Conservation (phyloP, 2,888 invertebrate genomes). For the Drosophila prostipennis region DNA sequence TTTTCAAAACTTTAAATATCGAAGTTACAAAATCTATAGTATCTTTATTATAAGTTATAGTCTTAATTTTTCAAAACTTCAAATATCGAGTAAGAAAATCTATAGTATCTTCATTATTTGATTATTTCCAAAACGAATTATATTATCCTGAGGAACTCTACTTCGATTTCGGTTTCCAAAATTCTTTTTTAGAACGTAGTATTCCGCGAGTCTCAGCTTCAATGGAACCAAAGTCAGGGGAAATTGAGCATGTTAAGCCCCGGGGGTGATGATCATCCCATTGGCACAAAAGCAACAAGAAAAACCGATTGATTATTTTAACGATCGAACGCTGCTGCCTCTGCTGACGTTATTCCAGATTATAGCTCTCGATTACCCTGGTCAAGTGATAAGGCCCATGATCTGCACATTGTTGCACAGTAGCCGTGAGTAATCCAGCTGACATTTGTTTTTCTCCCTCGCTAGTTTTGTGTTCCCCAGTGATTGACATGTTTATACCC, state of each 20-base stretch:
- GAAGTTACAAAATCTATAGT: neutral
- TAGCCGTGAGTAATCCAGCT: constrained; percentile 39
- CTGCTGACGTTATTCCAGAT: constrained; percentile 43
- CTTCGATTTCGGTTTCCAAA: too few relatives aligned
- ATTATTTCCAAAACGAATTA: neutral
- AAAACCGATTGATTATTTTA: constrained; percentile 33
- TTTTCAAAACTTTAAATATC: neutral
- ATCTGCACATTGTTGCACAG: constrained; percentile 15
- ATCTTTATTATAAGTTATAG: too few relatives aligned
- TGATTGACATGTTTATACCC: constrained; percentile 57
- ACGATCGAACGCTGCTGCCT: constrained; percentile 27
- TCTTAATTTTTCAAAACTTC: neutral
- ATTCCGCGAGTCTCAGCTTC: constrained; percentile 6
- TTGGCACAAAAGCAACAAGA: constrained; percentile 5
- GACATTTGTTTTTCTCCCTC: constrained; percentile 34
- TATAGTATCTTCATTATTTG: neutral
- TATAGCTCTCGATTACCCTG: constrained; percentile 31
- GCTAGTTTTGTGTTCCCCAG: constrained; percentile 24
- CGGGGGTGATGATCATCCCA: constrained; percentile 28
- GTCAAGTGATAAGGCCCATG: constrained; percentile 28
- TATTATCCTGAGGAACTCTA: neutral
- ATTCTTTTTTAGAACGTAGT: neutral
- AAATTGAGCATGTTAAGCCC: constrained; percentile 29
- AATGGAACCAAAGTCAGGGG: constrained; percentile 23
- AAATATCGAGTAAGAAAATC: neutral